Evolutionary conservation across 2,113 vertebrate species (phyloP).

Genomic region (Limnothrissa miodon): DNA sequence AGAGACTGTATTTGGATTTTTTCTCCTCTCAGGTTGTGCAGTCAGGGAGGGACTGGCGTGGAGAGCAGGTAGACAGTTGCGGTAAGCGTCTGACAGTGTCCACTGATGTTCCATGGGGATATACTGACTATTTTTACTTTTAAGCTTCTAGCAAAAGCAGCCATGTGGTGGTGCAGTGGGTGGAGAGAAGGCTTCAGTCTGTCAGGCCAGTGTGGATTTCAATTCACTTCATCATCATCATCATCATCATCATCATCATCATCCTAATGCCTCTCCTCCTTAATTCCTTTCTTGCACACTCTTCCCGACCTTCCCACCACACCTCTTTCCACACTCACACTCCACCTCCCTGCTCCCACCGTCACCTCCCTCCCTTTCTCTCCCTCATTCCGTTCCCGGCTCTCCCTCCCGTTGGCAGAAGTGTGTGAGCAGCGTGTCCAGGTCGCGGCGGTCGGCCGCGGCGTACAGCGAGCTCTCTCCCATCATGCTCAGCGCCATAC

Average conservation of each 20-base stretch:
- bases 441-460: conserved; percentile 85
- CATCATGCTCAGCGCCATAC: conserved; percentile 97
- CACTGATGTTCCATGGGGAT: not conserved
- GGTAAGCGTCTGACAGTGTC: not conserved
- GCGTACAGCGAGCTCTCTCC: conserved; percentile 91
- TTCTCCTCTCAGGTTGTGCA: not conserved
- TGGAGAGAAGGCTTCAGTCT: conserved; percentile 19
- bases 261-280: not conserved
- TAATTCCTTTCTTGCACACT: not conserved
- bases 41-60: not conserved
- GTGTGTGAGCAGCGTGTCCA: conserved; percentile 80
- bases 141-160: not conserved
- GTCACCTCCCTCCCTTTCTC: conserved; percentile 43
- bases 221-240: not conserved
- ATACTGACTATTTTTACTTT: not conserved
- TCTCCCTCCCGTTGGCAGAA: conserved; percentile 88
- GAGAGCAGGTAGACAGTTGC: not conserved
- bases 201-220: not conserved
- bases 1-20: not conserved
- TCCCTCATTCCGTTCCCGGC: conserved; percentile 69
- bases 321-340: conserved; percentile 69
- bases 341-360: conserved; percentile 47
- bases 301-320: conserved; percentile 51
- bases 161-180: conserved; percentile 17
- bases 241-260: no score